Conservation (phyloP, 2,888 invertebrate genomes). For the Eilema depressum region DNA sequence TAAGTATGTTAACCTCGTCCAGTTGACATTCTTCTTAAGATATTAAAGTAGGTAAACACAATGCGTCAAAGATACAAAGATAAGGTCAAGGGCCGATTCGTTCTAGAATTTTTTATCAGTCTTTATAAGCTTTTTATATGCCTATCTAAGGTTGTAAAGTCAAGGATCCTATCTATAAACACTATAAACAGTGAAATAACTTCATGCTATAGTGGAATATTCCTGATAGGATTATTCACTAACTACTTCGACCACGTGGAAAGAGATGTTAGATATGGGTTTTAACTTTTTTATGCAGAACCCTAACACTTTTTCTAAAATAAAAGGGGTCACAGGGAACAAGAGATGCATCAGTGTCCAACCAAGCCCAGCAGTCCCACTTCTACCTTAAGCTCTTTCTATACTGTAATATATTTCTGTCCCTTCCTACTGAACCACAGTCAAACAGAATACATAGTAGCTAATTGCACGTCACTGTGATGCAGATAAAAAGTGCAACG, state of each 20-base stretch:
- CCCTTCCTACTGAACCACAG: no score
- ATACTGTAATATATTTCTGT: no score
- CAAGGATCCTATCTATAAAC: not conserved
- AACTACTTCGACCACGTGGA: no score
- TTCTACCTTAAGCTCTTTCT: no score
- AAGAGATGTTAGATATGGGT: no score
- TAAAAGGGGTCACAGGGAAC: no score
- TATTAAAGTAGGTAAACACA: not conserved
- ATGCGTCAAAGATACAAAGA: not conserved
- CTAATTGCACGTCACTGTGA: not conserved
- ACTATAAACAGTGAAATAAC: not conserved
- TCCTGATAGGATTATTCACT: no score
- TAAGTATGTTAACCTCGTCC: slow-evolving; percentile 16
- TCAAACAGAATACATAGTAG: not conserved
- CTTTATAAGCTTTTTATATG: not conserved
- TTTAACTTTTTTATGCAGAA: no score
- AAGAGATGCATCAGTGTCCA: no score
- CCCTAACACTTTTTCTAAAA: no score
- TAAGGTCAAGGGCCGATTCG: not conserved
- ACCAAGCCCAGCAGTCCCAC: no score
- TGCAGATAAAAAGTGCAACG: slow-evolving; percentile 8
- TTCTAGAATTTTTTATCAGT: slow-evolving; percentile 4
- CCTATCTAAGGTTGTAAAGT: not conserved
- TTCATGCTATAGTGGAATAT: not conserved
- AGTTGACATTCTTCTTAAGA: slow-evolving; percentile 8